Base-by-base conservation (phyloP, 1,140 invertebrate species). In the Mizuhopecten yessoensis region DNA sequence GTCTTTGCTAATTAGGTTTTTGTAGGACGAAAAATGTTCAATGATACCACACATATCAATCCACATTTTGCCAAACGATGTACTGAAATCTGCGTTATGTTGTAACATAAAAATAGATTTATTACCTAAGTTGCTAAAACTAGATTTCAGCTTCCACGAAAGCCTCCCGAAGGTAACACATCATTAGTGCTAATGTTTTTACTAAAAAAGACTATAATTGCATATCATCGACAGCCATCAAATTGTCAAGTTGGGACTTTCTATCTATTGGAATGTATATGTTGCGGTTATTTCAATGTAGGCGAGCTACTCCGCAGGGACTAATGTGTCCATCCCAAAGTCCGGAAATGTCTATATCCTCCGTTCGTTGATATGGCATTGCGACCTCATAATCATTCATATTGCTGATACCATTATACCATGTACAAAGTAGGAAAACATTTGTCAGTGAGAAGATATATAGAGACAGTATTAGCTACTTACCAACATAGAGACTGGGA, bases 141-240 rank as follows among this genome's bases (percentile, higher is more conserved):
- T 75, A n/a, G 57, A 75, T 75, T 75, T 75, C 57, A 75, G 23
- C 11, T 3, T 5, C 23, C 23, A 3, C 17, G n/a, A n/a, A 75
- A n/a, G 15, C 11, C 57, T 75, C 57, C 57, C 57, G 29, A 75
- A 75, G 23, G 57, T 75, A 17, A 75, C 57, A 29, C 57, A 29
- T 75, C 57, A 75, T 75, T 75, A 75, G 2, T 9, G 17, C 23
- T 75, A 75, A 75, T 75, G 57, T n/a, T 75, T 75, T 75, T 29
- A 75, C 57, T 29, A 39, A 39, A 39, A 75, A 75, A 75, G 5
- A 75, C 57, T 75, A 75, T 75, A 75, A 75, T 75, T 75, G 57
- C 11, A 75, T 23, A 29, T 75, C 29, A 1, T 75, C 57, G 57
- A 75, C 23, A 75, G 57, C 57, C 23, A 75, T 75, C 11, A 29